Percentiles rank a stretch among this genome's conserved stretches.
These are phyloP conservation scores for Phataginus tricuspis DNA, from an alignment of 2,797 vertebrate genomes.

Conservation along the genomic window DNA sequence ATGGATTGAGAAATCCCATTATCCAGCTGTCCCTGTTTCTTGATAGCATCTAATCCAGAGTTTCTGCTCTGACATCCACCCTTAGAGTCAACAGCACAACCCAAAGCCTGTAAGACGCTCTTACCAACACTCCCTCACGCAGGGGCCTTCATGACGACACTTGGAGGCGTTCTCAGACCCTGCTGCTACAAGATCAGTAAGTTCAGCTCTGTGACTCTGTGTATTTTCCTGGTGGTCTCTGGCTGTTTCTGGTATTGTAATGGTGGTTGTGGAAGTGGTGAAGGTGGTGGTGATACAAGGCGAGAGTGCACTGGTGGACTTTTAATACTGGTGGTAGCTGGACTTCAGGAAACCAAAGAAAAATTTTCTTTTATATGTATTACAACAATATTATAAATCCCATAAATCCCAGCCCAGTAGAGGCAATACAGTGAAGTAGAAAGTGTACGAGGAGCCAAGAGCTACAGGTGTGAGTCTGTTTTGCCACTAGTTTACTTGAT, in stretches of 20 bases:
- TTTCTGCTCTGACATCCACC: not conserved
- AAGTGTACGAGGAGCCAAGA: not conserved
- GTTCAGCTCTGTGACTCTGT: not conserved
- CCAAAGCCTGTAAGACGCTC: not conserved
- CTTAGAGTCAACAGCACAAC: not conserved
- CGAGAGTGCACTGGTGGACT: not conserved
- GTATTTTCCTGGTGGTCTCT: not conserved
- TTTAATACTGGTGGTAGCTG: not conserved
- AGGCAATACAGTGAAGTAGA: not conserved
- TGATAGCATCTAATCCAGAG: not conserved
- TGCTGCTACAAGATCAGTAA: not conserved
- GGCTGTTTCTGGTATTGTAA: not conserved
- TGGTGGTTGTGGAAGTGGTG: too few species aligned
- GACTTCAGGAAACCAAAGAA: not conserved
- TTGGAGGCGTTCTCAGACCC: not conserved
- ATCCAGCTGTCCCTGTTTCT: not conserved
- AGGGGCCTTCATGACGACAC: not conserved
- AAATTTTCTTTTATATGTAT: not conserved
- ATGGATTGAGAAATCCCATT: not conserved
- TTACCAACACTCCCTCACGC: too few species aligned
- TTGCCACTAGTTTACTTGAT: not conserved
- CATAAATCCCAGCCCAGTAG: not conserved
- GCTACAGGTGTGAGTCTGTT: not conserved
- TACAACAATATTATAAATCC: not conserved
- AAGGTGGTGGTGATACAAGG: not conserved